Percentiles rank a stretch among this genome's conserved stretches.
phyloP scores from a whole-genome alignment of 2,888 invertebrate species.

The Ernsta delagoae region DNA sequence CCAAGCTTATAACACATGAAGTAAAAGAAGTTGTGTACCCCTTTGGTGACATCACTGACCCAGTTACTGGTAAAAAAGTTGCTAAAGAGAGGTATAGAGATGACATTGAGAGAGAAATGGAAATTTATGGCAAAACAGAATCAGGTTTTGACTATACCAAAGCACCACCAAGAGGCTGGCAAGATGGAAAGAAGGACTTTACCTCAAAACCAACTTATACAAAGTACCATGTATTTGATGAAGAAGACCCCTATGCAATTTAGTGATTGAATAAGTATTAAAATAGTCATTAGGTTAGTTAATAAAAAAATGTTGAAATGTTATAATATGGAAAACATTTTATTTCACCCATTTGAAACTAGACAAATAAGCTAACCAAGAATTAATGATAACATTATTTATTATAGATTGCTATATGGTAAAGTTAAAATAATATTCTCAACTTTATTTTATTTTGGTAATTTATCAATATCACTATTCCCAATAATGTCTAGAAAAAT shows the following conservation, averaged over 20 bases:
- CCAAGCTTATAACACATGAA: conserved; percentile 91
- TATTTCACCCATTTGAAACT: neutral
- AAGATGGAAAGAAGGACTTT: conserved; percentile 93
- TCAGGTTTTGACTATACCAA: conserved; percentile 90
- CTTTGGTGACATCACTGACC: conserved; percentile 94
- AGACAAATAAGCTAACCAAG: too few species aligned
- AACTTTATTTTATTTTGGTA: too few species aligned
- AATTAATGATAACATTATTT: too few species aligned
- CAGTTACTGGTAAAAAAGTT: conserved; percentile 92
- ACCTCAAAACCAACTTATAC: conserved; percentile 90
- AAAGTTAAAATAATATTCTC: too few species aligned
- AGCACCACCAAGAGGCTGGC: conserved; percentile 92
- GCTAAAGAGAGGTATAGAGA: conserved; percentile 90
- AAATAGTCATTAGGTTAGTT: conserved; percentile 29
- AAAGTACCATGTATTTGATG: conserved; percentile 91
- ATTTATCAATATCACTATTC: too few species aligned
- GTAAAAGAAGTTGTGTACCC: conserved; percentile 92
- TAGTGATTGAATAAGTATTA: conserved; percentile 21
- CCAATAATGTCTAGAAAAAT: too few species aligned
- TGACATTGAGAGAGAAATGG: conserved; percentile 87
- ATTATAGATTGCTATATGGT: too few species aligned
- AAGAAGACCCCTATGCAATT: conserved; percentile 89
- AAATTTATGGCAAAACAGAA: conserved; percentile 88
- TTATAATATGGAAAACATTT: neutral
- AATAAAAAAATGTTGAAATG: conserved; percentile 32